A percentile compares a stretch with the other conserved stretches of the same genome.
These are phyloP conservation scores for Lingula anatina DNA, from an alignment of 2,888 invertebrate genomes.

Conservation along the genomic window DNA sequence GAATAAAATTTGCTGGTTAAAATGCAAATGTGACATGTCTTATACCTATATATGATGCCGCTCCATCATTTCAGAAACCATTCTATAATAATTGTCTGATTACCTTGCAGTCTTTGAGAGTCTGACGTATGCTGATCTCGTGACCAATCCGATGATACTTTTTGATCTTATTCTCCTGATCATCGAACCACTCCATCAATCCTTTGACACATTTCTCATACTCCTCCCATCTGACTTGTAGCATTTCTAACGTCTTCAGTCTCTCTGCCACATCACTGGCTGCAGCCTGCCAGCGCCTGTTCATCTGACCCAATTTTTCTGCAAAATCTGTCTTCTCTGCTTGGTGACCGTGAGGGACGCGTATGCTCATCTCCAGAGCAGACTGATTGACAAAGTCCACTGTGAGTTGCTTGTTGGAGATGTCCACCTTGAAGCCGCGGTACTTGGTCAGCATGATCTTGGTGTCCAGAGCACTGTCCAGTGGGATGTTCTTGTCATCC, in stretches of 20 bases:
- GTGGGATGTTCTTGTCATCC: conserved; percentile 24
- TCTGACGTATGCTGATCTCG: conserved; percentile 39
- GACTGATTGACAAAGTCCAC: conserved; percentile 48
- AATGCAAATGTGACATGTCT: too few species aligned
- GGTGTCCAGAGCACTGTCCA: conserved; percentile 32
- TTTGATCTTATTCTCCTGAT: conserved; percentile 37
- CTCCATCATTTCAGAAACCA: too few species aligned
- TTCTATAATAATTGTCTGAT: conserved; percentile 10
- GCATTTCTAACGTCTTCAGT: conserved; percentile 24
- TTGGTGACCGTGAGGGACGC: conserved; percentile 17
- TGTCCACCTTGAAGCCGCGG: conserved; percentile 45
- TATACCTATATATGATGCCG: too few species aligned
- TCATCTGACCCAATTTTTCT: conserved; percentile 36
- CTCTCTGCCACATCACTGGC: conserved; percentile 27
- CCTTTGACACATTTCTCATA: conserved; percentile 30
- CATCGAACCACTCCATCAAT: conserved; percentile 35
- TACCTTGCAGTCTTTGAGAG: conserved; percentile 43
- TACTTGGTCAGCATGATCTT: conserved; percentile 41
- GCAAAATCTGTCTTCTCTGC: conserved; percentile 44
- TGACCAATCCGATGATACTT: conserved; percentile 35
- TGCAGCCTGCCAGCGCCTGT: conserved; percentile 33
- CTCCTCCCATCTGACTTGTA: conserved; percentile 38
- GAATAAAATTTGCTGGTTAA: too few species aligned
- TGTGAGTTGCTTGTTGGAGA: conserved; percentile 41
- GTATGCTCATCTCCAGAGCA: conserved; percentile 22